Evolutionary conservation across 2,888 invertebrate species (phyloP).

Genomic region (Scotopteryx bipunctaria): DNA sequence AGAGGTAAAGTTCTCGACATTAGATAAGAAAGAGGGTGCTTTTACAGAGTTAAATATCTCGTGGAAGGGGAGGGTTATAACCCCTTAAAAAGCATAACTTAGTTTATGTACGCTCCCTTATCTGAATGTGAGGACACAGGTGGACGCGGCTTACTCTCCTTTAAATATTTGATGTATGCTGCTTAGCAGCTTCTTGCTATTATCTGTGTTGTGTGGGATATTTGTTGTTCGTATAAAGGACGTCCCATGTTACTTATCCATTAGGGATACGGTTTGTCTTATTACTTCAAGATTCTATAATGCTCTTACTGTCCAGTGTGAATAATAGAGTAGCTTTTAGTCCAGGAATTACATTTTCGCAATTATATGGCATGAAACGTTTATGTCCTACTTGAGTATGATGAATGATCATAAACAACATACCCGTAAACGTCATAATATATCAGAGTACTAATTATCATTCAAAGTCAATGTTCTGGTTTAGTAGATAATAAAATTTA

Average conservation of each 20-base stretch:
- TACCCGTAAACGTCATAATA: neutral
- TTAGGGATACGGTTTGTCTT: slow-evolving; percentile 32
- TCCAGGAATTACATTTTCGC: slow-evolving; percentile 2
- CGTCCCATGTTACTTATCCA: slow-evolving; percentile 32
- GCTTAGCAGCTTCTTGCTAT: slow-evolving; percentile 62
- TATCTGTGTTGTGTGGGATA: slow-evolving; percentile 47
- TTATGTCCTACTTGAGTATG: slow-evolving; percentile 1
- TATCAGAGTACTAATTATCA: too few relatives aligned
- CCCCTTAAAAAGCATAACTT: slow-evolving; percentile 44
- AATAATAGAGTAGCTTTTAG: slow-evolving; percentile 27
- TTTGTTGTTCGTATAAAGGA: slow-evolving; percentile 31
- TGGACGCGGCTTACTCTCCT: slow-evolving; percentile 60
- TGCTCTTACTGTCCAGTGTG: slow-evolving; percentile 27
- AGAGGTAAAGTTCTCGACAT: slow-evolving; percentile 24
- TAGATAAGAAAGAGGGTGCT: slow-evolving; percentile 23
- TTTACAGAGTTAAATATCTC: slow-evolving; percentile 28
- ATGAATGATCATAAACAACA: slow-evolving; percentile 5
- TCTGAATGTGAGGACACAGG: slow-evolving; percentile 60
- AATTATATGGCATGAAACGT: slow-evolving; percentile 2
- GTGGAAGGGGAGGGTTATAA: slow-evolving; percentile 23
- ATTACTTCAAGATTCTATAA: slow-evolving; percentile 32
- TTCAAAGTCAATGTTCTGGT: too few relatives aligned
- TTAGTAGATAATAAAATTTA: too few relatives aligned
- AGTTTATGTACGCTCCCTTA: slow-evolving; percentile 49
- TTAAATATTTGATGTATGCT: slow-evolving; percentile 74